Percentiles rank a stretch among this genome's conserved stretches.
These are phyloP conservation scores for Amiota minor DNA, from an alignment of 2,888 invertebrate genomes.

Conservation along the genomic window DNA sequence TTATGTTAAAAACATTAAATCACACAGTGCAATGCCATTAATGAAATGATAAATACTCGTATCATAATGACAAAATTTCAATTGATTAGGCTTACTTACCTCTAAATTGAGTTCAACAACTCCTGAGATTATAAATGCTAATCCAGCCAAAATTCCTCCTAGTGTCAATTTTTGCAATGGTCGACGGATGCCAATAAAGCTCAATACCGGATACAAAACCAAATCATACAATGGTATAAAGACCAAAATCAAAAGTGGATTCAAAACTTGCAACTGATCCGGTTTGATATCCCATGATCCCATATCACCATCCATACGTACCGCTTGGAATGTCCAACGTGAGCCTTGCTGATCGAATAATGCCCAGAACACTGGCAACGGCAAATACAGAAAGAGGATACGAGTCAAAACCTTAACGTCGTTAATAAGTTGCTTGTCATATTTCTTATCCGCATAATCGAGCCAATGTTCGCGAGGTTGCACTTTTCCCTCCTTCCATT, in stretches of 20 bases:
- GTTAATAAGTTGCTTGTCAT: conserved; percentile 79
- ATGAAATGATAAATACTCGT: too few relatives aligned
- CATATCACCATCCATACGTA: conserved; percentile 87
- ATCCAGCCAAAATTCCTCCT: conserved; percentile 89
- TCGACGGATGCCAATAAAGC: conserved; percentile 79
- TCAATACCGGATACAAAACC: conserved; percentile 85
- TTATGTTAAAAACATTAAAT: too few relatives aligned
- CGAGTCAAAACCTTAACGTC: conserved; percentile 87
- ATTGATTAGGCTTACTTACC: conserved; percentile 72
- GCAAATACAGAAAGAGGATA: conserved; percentile 86
- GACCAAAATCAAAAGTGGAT: conserved; percentile 87
- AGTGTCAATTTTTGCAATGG: conserved; percentile 90
- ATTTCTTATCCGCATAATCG: conserved; percentile 86
- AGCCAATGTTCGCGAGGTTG: conserved; percentile 86
- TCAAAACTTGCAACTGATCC: conserved; percentile 96
- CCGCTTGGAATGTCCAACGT: conserved; percentile 94
- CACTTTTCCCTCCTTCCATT: conserved; percentile 69
- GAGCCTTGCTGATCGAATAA: conserved; percentile 95
- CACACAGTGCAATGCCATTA: too few relatives aligned
- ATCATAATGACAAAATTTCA: too few relatives aligned
- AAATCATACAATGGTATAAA: conserved; percentile 90
- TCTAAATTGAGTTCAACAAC: conserved; percentile 85
- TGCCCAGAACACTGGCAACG: conserved; percentile 94
- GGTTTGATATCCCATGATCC: conserved; percentile 85
- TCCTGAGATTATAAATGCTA: conserved; percentile 91